These are phyloP conservation scores for Silvanus unidentatus DNA, from an alignment of 2,888 invertebrate species.

Conservation along the genomic window DNA sequence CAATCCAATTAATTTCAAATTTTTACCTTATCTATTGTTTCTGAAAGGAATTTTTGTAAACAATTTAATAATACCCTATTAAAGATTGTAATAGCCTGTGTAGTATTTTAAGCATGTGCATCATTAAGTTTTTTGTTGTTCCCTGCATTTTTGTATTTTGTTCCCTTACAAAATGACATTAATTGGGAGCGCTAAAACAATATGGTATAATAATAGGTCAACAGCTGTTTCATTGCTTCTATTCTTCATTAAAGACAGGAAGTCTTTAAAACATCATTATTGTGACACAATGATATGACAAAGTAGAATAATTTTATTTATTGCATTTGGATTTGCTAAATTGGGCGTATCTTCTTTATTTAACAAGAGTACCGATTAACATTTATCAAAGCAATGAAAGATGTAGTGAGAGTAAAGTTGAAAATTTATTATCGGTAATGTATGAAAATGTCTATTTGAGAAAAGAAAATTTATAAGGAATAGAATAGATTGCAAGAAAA, in stretches of 20 bases:
- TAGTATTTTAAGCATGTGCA: constrained; percentile 7
- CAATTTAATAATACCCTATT: constrained; percentile 4
- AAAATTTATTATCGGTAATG: constrained; percentile 6
- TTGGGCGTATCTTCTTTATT: constrained; percentile 6
- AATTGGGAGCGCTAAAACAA: constrained; percentile 14
- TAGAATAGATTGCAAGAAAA: constrained; percentile 2
- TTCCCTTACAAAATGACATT: constrained; percentile 6
- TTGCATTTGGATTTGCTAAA: constrained; percentile 8
- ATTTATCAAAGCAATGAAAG: too few species aligned
- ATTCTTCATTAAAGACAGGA: constrained; percentile 10
- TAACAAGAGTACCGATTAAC: too few species aligned
- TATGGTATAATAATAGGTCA: constrained; percentile 11
- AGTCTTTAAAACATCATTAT: constrained; percentile 14
- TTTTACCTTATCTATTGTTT: neutral
- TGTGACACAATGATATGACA: neutral
- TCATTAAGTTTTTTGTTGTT: constrained; percentile 10
- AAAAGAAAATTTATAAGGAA: constrained; percentile 6
- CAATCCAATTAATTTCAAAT: neutral
- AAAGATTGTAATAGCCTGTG: constrained; percentile 6
- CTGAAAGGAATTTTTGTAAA: constrained; percentile 1
- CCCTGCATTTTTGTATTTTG: constrained; percentile 12
- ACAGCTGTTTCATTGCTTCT: constrained; percentile 9
- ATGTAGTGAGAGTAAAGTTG: neutral
- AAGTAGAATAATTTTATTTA: constrained; percentile 1
- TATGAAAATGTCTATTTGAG: constrained; percentile 6